Base-by-base conservation (phyloP, 1,140 invertebrate genomes). In the Chironomus tepperi region DNA sequence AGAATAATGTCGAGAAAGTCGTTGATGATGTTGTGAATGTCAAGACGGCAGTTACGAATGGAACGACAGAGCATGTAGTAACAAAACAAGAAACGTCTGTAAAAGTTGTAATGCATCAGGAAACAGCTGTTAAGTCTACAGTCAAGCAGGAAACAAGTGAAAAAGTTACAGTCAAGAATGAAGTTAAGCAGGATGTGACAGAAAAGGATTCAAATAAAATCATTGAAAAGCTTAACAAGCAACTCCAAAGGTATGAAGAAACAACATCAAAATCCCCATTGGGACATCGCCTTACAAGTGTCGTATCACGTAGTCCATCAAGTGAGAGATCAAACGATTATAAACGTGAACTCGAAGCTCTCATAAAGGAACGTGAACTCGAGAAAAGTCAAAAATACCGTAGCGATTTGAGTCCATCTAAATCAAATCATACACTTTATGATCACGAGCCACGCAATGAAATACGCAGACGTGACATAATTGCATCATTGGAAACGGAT, bases 401-500 rank as follows among this genome's bases (percentile, higher is more conserved):
- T 7, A 73, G 42, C 18, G 43, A 47, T 43, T 19, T 42, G 18
- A 73, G 73, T 43, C 42, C 43, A 43, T 73, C 73, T n/a, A 47
- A 73, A 43, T 16, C 73, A 43, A 12, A 10, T 12, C 73, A 18
- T 15, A 10, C 21, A 24, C 43, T 43, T 24, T 21, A 67, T 43
- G 24, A 74, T 43, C n/a, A 74, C 8, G 24, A 65, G 43, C 73
- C 73, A 18, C 24, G 73, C 16, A 43, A 43, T 42, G 42, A 73
- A n/a, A 42, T 42, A n/a, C 42, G 42, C 7, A 47, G 73, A 18
- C 43, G 18, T 79, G 80, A 3, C 47, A 57, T 57, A 57, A 15
- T 57, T 15, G 80, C 16, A 7, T 18, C 16, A 19, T 34, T 77
- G 80, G 0, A 81, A 80, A 79, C 77, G 80, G 77, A 80, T 81